These are phyloP conservation scores for Ametastegia equiseti DNA, from an alignment of 2,888 invertebrate species.

Conservation along the genomic window DNA sequence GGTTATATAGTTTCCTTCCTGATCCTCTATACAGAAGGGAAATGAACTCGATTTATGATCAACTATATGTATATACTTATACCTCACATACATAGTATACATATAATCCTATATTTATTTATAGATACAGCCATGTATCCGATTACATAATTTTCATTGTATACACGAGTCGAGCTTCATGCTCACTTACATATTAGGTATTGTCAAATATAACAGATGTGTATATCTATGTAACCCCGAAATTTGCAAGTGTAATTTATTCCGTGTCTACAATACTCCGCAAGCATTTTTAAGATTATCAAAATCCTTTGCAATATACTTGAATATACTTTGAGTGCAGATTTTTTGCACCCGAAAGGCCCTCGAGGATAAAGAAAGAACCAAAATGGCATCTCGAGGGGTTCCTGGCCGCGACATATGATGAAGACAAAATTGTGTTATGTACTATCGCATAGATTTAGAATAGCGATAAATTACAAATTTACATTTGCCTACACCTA, in stretches of 20 bases:
- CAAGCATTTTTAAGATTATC: no score
- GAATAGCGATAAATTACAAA: neutral
- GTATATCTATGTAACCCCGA: no score
- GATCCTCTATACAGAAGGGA: neutral
- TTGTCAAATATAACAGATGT: no score
- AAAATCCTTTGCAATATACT: no score
- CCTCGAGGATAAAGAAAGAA: constrained; percentile 4
- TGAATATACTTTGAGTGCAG: neutral
- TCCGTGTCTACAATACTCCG: no score
- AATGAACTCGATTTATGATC: neutral
- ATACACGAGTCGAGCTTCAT: neutral
- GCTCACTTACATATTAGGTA: no score
- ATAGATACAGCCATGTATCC: neutral
- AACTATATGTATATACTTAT: neutral
- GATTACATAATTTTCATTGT: neutral
- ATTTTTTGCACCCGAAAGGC: neutral
- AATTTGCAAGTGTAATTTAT: no score
- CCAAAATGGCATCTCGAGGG: neutral
- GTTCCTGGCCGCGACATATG: no score
- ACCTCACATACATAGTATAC: neutral
- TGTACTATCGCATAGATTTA: no score
- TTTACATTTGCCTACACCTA: neutral
- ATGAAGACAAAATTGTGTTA: no score
- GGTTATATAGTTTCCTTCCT: neutral
- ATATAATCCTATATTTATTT: neutral